Evolutionary conservation across 2,888 invertebrate genomes (phyloP).

Genomic region (Caenorhabditis sp.): DNA sequence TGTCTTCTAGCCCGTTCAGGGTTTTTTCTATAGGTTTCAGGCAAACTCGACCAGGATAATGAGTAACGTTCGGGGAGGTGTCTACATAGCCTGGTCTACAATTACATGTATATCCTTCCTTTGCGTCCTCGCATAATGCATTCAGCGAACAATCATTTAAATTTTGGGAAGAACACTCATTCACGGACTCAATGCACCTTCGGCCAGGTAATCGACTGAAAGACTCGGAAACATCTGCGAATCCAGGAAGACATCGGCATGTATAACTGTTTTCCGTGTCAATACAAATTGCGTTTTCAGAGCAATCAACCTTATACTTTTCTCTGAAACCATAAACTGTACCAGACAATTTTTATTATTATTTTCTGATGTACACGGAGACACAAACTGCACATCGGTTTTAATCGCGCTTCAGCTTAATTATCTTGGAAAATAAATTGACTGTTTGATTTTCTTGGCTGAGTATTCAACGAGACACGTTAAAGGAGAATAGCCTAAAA

Average conservation of each 20-base stretch:
- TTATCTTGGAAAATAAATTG: no score
- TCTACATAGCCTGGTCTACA: conserved; percentile 91
- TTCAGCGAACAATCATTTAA: conserved; percentile 93
- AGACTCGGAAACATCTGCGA: conserved; percentile 82
- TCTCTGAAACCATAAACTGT: no score
- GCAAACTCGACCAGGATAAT: conserved; percentile 81
- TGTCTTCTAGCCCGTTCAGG: conserved; percentile 43
- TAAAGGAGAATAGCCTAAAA: no score
- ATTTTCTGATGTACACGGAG: no score
- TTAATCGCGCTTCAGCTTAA: no score
- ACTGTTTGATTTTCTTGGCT: no score
- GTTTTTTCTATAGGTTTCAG: conserved; percentile 72
- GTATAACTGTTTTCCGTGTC: conserved; percentile 80
- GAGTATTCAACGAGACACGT: no score
- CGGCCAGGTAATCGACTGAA: conserved; percentile 81
- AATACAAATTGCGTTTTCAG: conserved; percentile 80
- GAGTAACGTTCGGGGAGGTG: conserved; percentile 81
- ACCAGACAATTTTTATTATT: no score
- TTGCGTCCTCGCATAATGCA: conserved; percentile 92
- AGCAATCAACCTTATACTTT: conserved; percentile 81
- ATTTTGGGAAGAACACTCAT: conserved; percentile 78
- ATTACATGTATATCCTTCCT: conserved; percentile 91
- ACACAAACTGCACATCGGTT: no score
- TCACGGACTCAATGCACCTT: conserved; percentile 82
- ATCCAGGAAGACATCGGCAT: conserved; percentile 82